phyloP scores from a whole-genome alignment of 1,140 invertebrate genomes.

The Parapsyche elsis region DNA sequence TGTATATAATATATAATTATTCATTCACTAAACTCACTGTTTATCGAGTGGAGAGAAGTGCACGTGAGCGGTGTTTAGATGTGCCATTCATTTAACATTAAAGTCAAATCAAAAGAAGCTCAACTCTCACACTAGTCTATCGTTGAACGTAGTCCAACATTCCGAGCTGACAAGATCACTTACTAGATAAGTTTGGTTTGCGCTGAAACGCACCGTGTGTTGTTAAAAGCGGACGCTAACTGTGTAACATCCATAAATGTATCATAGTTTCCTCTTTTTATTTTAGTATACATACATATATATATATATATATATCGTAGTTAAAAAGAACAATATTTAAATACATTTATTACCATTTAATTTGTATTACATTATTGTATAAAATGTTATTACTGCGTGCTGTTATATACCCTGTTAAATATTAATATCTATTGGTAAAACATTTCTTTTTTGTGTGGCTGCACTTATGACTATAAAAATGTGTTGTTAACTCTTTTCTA shows the following conservation, averaged over 20 bases:
- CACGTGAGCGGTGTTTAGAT: no score
- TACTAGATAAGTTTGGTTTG: no score
- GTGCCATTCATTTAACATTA: no score
- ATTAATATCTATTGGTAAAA: constrained; percentile 36
- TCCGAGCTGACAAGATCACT: no score
- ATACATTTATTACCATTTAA: neutral
- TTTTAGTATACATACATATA: neutral
- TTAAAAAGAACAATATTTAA: neutral
- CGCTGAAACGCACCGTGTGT: no score
- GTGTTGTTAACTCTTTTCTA: constrained; percentile 56
- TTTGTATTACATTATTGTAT: constrained; percentile 30
- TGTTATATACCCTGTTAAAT: constrained; percentile 25
- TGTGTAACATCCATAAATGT: neutral
- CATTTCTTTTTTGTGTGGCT: constrained; percentile 21
- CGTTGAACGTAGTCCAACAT: no score
- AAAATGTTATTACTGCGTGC: constrained; percentile 41
- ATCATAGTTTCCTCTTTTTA: neutral
- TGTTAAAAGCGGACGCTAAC: no score
- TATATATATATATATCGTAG: neutral
- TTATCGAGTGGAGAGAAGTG: no score
- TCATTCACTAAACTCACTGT: no score
- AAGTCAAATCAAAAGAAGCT: no score
- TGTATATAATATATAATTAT: no score
- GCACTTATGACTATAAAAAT: constrained; percentile 48
- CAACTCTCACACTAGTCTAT: no score